Evolutionary conservation across 2,113 vertebrate genomes (phyloP), one percentile per base, ranked within the genome.

Genomic region (Physeter macrocephalus): DNA sequence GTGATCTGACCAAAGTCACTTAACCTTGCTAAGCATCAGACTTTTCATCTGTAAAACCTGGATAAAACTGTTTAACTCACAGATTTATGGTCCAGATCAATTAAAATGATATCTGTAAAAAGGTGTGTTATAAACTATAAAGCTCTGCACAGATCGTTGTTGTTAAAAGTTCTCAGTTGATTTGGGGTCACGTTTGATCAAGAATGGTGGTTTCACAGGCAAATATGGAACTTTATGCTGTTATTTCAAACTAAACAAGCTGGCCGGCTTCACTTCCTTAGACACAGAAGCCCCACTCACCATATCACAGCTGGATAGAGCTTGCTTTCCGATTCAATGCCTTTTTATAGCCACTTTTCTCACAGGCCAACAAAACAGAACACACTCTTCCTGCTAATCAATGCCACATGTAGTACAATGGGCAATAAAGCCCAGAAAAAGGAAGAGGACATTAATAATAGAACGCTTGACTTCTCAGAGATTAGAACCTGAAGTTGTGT

Each of bases 401-500:
- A 95, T 95, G 97, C 89, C 96, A 93, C 89, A 74, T 92, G 61
- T 74, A 93, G 92, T 81, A 93, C 97, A 97, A 93, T 93, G 94
- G 94, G 96, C 94, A 97, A 97, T 95, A 95, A 97, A 86, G 62
- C 72, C 77, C 80, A 87, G 90, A 92, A 87, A 96, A 97, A 43
- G 89, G 72, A 93, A 93, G 83, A 69, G 96, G 87, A 57, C 92
- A 96, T 97, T 94, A 94, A 97, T 97, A 97, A 97, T 95, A 95
- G 96, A 97, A 97, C 0, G 34, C 83, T 74, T 93, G 97, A 97
- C 97, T 97, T 92, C 59, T 23, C 69, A 78, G 86, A 95, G 95
- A 95, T 98, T 96, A 97, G 97, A 91, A 97, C 97, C 95, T 95
- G 94, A 96, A 85, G 95, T 92, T 95, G 95, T 97, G 92, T 98